Conservation (phyloP, 35 echinoderm and acorn worm species). For the Hemicentrotus pulcherrimus region DNA sequence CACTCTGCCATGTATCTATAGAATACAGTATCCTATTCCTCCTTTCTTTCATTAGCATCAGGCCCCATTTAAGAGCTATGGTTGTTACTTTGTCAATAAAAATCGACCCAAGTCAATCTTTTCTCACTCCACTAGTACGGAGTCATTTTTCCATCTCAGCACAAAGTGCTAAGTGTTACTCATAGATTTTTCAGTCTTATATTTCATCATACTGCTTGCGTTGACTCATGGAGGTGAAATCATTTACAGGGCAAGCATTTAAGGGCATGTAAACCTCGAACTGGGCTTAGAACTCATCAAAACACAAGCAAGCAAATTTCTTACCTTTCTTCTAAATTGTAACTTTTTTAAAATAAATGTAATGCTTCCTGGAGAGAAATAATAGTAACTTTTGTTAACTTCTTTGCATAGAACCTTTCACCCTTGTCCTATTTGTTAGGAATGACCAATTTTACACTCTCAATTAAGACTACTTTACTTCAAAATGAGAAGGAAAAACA, state of each 20-base stretch:
- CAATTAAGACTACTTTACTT: background rate
- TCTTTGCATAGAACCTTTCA: background rate
- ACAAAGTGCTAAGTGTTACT: conserved; percentile 39
- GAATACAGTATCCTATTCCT: background rate
- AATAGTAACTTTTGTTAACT: background rate
- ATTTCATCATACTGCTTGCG: conserved; percentile 17
- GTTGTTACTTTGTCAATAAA: conserved; percentile 36
- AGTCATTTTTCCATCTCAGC: conserved; percentile 44
- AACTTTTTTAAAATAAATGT: too few relatives aligned
- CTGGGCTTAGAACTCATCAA: background rate
- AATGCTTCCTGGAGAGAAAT: too few relatives aligned
- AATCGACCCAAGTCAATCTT: conserved; percentile 40
- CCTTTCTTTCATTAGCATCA: background rate
- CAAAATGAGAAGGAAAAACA: background rate
- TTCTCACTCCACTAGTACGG: background rate
- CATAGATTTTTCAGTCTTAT: conserved; percentile 39
- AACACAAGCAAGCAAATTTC: background rate
- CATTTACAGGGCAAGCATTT: conserved; percentile 5
- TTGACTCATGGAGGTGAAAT: conserved; percentile 39
- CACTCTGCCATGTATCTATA: background rate
- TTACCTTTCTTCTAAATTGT: background rate
- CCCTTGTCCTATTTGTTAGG: background rate
- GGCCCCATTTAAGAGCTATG: conserved; percentile 32
- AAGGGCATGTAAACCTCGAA: background rate
- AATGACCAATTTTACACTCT: background rate